These are phyloP conservation scores for Scrobipalpa costella DNA, from an alignment of 2,888 invertebrate genomes.

Conservation along the genomic window DNA sequence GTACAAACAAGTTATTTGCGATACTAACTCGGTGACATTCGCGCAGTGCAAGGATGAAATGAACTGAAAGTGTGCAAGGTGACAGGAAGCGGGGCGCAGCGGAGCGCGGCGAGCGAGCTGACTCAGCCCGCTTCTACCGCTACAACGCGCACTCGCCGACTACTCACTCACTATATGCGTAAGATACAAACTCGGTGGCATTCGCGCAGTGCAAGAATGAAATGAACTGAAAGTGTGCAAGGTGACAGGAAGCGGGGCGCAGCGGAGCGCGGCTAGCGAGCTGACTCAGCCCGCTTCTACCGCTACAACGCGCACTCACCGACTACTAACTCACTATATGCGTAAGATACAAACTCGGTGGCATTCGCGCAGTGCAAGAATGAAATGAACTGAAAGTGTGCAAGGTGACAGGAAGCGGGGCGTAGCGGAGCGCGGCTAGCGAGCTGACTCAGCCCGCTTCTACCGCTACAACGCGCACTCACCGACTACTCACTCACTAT, in stretches of 20 bases:
- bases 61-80: conserved; percentile 74
- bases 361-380: conserved; percentile 66
- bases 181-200: conserved; percentile 51
- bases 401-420: conserved; percentile 77
- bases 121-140: conserved; percentile 58
- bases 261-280: conserved; percentile 66
- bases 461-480: conserved; percentile 51
- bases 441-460: conserved; percentile 67
- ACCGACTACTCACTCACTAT: conserved; percentile 32
- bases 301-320: conserved; percentile 53
- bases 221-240: conserved; percentile 74
- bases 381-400: conserved; percentile 74
- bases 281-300: conserved; percentile 64
- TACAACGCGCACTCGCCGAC: conserved; percentile 51
- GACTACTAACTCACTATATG: too few relatives aligned
- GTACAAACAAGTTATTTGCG: conserved; percentile 16
- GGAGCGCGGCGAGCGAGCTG: conserved; percentile 68
- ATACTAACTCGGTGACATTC: conserved; percentile 56
- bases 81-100: conserved; percentile 75
- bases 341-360: conserved; percentile 47
- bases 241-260: conserved; percentile 77
- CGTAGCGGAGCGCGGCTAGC: conserved; percentile 68
- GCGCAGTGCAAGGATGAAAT: conserved; percentile 70
- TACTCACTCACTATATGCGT: too few relatives aligned
- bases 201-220: conserved; percentile 68